These are phyloP conservation scores for Chloroceryle amazona DNA, from an alignment of 2,797 vertebrate genomes.

Conservation along the genomic window DNA sequence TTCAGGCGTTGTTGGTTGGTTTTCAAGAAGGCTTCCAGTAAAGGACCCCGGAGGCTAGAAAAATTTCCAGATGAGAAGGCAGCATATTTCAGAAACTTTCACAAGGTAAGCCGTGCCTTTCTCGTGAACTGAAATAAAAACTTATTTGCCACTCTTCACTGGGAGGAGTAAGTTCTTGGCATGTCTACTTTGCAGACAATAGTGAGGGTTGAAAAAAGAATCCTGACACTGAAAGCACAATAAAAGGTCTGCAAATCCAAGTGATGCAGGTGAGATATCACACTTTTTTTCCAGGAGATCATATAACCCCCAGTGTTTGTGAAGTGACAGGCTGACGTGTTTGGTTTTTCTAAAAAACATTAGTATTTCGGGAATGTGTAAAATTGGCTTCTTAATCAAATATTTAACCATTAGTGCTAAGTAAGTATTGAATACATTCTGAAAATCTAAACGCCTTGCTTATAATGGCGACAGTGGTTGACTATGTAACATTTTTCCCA, in stretches of 20 bases:
- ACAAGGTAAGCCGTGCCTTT: constrained; percentile 86
- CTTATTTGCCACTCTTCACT: neutral
- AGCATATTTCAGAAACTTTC: constrained; percentile 97
- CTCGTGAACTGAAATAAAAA: neutral
- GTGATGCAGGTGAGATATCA: neutral
- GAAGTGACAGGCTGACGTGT: neutral
- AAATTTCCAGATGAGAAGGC: constrained; percentile 99
- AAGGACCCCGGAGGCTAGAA: constrained; percentile 96
- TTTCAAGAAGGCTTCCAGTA: constrained; percentile 99
- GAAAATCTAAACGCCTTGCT: neutral
- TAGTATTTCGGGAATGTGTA: neutral
- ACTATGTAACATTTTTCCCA: neutral
- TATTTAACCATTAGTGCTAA: neutral
- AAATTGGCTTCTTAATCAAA: neutral
- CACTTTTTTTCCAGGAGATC: neutral
- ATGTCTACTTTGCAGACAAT: neutral
- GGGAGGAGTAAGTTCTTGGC: neutral
- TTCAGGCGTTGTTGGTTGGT: constrained; percentile 98
- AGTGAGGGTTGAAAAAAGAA: neutral
- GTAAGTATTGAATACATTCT: neutral
- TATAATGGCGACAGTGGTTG: neutral
- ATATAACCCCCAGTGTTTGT: neutral
- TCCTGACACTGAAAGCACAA: neutral
- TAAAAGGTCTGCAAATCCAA: neutral
- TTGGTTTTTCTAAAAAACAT: neutral